These are phyloP conservation scores for Cyrtonyx montezumae DNA, from an alignment of 2,113 vertebrate genomes.

Conservation along the genomic window DNA sequence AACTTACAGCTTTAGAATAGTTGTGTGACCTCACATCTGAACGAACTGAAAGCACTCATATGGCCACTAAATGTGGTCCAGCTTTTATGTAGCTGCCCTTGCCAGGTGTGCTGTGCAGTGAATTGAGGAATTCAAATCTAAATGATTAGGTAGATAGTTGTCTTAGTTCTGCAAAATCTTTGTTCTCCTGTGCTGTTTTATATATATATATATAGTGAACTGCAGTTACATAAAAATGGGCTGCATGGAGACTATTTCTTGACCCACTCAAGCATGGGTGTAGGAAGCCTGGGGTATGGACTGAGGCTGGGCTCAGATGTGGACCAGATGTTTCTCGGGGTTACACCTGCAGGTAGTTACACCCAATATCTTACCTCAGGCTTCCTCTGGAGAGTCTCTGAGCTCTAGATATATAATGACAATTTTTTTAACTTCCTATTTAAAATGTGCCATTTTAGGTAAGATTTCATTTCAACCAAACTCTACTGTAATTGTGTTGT, in stretches of 20 bases:
- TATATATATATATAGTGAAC: not conserved
- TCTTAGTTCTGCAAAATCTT: not conserved
- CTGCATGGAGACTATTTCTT: not conserved
- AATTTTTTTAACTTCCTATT: not conserved
- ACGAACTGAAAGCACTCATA: conserved; percentile 25
- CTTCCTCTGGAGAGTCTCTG: not conserved
- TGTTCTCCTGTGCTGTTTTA: not conserved
- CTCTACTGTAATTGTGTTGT: not conserved
- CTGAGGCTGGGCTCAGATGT: not conserved
- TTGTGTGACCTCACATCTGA: conserved; percentile 28
- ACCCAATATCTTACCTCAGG: not conserved
- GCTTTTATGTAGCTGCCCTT: conserved; percentile 25
- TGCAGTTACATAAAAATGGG: not conserved
- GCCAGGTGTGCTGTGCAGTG: conserved; percentile 48
- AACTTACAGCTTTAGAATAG: conserved; percentile 19
- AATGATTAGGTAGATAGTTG: conserved; percentile 13
- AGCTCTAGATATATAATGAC: not conserved
- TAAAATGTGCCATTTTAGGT: not conserved
- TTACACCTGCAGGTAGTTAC: not conserved
- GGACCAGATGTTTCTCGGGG: not conserved
- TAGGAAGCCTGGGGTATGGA: not conserved
- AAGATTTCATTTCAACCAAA: not conserved
- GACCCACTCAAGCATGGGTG: not conserved
- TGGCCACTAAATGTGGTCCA: conserved; percentile 52
- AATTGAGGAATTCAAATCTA: conserved; percentile 36